Percentiles rank a stretch among this genome's conserved stretches.
These are phyloP conservation scores for Typhlichthys subterraneus DNA, from an alignment of 2,797 vertebrate species.

Conservation along the genomic window DNA sequence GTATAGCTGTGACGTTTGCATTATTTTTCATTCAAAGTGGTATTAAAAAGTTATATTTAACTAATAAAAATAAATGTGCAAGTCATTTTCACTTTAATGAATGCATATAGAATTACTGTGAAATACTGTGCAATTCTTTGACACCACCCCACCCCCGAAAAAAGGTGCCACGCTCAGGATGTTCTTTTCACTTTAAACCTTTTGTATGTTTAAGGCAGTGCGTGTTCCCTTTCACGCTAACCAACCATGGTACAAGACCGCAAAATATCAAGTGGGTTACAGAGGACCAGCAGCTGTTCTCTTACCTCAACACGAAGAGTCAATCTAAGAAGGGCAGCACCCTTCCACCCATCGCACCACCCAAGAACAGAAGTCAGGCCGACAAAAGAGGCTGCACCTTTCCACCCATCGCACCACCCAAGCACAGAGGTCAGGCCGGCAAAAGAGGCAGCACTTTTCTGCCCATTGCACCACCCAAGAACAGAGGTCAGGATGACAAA, in stretches of 20 bases:
- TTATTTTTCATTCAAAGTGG: too few species aligned
- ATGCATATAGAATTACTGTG: too few species aligned
- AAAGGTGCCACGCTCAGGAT: too few species aligned
- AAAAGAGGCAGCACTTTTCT: constrained; percentile 26
- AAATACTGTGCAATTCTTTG: too few species aligned
- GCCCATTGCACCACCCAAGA: constrained; percentile 24
- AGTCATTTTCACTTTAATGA: too few species aligned
- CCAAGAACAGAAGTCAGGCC: background rate
- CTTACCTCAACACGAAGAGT: constrained; percentile 13
- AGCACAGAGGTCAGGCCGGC: background rate
- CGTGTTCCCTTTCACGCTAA: constrained; percentile 83
- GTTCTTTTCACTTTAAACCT: constrained; percentile 1
- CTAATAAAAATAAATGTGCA: too few species aligned
- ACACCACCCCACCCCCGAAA: too few species aligned
- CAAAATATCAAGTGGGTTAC: constrained; percentile 86
- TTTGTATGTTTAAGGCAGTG: constrained; percentile 74
- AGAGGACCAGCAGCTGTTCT: constrained; percentile 55
- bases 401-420: too few species aligned
- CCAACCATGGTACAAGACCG: constrained; percentile 80
- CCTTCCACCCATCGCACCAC: too few species aligned
- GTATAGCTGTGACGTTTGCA: too few species aligned
- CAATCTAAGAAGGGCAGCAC: too few species aligned
- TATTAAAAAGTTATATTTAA: too few species aligned
- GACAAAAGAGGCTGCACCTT: background rate
- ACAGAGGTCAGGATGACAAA: constrained; percentile 16